Evolutionary conservation across 2,888 invertebrate genomes (phyloP), one percentile per base, ranked within the genome.

Genomic region (Argyresthia albistria): DNA sequence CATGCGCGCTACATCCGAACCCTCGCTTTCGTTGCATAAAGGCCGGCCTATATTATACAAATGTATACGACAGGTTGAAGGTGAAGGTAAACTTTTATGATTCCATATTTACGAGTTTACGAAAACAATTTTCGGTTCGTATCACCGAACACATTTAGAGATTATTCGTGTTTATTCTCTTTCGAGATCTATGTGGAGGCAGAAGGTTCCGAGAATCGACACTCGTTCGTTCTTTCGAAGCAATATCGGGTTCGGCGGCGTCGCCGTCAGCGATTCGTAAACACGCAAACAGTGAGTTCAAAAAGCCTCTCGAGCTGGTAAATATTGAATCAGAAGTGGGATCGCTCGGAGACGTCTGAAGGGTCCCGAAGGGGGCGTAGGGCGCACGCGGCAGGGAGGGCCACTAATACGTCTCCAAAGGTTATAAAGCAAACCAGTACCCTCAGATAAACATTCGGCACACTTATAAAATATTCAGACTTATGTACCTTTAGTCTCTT

Each of bases 291-390:
- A 86, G 73, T 70, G 76, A 79, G 80, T 82, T 84, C 83, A 83
- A 84, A 86, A 86, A 84, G 86, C 80, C 84, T 83, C 84, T 83
- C 79, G 80, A 84, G 76, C 74, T 76, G 76, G 86, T 86, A 86
- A 87, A 87, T 87, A 87, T 87, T 87, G 86, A 81, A 86, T 78
- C 79, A 84, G 86, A 81, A 82, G 82, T 80, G 82, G 82, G 81
- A 84, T 83, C 77, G 80, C 53, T 51, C 49, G 49, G 75, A 80
- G 82, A 76, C 77, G 80, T 79, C 82, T 73, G 72, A 65, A 67
- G 65, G 65, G 66, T 64, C 61, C 62, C 61, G 66, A 56, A 59
- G 63, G 58, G 58, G 62, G 56, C 54, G 58, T 57, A 58, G 57
- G 55, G 57, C 55, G 55, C 58, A 58, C 55, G 63, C 46, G 39